A percentile compares a stretch with the other conserved stretches of the same genome.
phyloP scores from a whole-genome alignment of 1,140 invertebrate genomes.

The Pomphorhynchus laevis region DNA sequence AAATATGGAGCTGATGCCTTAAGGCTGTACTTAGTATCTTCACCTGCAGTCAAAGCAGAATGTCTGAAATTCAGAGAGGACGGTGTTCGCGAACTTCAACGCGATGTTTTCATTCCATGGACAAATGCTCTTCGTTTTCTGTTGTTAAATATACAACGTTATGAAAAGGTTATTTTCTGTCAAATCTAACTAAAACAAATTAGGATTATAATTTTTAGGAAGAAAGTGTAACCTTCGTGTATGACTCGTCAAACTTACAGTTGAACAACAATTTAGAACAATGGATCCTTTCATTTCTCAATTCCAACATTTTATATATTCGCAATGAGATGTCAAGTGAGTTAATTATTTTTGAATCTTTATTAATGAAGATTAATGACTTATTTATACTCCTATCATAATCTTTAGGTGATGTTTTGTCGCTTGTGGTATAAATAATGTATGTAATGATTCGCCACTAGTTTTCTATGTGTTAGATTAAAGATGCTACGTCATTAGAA shows the following conservation, averaged over 20 bases:
- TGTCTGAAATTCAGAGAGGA: slow-evolving; percentile 82
- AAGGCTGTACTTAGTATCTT: slow-evolving; percentile 58
- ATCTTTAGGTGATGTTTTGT: no score
- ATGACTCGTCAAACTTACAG: neutral
- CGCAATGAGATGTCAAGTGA: slow-evolving; percentile 44
- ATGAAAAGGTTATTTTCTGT: slow-evolving; percentile 26
- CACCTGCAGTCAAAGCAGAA: slow-evolving; percentile 77
- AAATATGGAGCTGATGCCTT: slow-evolving; percentile 89
- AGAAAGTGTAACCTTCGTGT: slow-evolving; percentile 3
- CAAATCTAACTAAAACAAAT: neutral
- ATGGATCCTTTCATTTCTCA: slow-evolving; percentile 83
- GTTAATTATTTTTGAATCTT: no score
- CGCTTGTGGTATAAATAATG: no score
- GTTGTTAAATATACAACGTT: slow-evolving; percentile 53
- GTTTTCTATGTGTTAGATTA: no score
- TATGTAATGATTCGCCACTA: no score
- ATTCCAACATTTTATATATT: slow-evolving; percentile 52
- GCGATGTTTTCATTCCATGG: slow-evolving; percentile 92
- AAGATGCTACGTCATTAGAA: no score
- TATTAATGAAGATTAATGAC: no score
- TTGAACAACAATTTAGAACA: slow-evolving; percentile 58
- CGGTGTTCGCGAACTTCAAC: slow-evolving; percentile 66
- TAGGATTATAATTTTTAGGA: neutral
- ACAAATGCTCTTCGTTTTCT: slow-evolving; percentile 87
- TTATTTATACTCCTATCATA: no score